Percentiles rank a stretch among this genome's conserved stretches.
phyloP scores from a whole-genome alignment of 1,140 invertebrate genomes.

The Zaprionus vittiger region DNA sequence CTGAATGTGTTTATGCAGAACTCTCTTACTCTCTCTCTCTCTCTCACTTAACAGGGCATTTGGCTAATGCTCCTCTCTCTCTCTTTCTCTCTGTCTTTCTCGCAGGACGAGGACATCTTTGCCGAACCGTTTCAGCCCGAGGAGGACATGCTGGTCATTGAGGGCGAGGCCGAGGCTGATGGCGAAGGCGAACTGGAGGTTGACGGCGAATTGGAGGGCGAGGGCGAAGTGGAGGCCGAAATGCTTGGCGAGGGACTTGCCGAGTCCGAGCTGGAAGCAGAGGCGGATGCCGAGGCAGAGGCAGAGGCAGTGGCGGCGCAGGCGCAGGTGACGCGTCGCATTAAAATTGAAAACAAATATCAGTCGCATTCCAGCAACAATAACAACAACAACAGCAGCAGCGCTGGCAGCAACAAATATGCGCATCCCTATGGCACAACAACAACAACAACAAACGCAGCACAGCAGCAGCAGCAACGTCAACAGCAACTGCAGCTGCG shows the following conservation, averaged over 20 bases:
- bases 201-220: constrained; percentile 22
- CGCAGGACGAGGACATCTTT: constrained; percentile 64
- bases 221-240: background rate
- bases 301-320: background rate
- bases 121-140: constrained; percentile 38
- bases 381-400: constrained; percentile 6
- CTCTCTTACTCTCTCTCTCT: too few species aligned
- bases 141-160: constrained; percentile 56
- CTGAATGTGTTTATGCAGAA: too few species aligned
- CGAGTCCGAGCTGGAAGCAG: constrained; percentile 11
- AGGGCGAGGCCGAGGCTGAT: constrained; percentile 36
- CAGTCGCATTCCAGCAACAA: constrained; percentile 9
- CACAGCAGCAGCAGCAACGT: background rate
- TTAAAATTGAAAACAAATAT: constrained; percentile 38
- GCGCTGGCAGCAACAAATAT: constrained; percentile 6
- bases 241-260: background rate
- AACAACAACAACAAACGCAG: constrained; percentile 17
- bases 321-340: background rate
- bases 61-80: background rate
- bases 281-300: background rate
- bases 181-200: background rate
- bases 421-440: constrained; percentile 22
- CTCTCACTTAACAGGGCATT: background rate
- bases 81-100: background rate
- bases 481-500: background rate